phyloP scores from a whole-genome alignment of 2,888 invertebrate species.

The Cremastobaeus sp. region DNA sequence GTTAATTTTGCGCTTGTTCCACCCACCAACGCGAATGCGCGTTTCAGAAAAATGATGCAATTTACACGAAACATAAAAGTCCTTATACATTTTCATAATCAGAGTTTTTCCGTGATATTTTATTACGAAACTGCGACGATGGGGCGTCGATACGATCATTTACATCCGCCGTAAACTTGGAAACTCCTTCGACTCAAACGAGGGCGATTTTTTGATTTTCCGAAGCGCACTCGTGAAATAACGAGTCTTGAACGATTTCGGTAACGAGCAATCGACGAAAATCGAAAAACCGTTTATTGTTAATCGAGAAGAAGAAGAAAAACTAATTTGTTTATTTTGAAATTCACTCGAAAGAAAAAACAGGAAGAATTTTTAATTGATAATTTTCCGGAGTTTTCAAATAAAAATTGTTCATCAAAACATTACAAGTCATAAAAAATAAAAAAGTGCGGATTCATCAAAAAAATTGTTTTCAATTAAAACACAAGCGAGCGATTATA shows the following conservation, averaged over 20 bases:
- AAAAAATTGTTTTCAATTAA: slow-evolving; percentile 43
- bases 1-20: background rate
- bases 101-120: slow-evolving; percentile 35
- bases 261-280: no score
- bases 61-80: slow-evolving; percentile 27
- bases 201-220: no score
- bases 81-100: slow-evolving; percentile 39
- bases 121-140: slow-evolving; percentile 28
- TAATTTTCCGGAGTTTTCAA: no score
- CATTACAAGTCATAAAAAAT: background rate
- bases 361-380: no score
- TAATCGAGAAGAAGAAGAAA: slow-evolving; percentile 13
- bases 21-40: slow-evolving; percentile 7
- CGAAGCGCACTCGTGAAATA: no score
- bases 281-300: no score
- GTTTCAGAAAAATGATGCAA: slow-evolving; percentile 28
- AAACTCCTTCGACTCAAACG: no score
- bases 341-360: no score
- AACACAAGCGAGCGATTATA: slow-evolving; percentile 47
- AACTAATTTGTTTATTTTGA: no score
- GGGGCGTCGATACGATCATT: slow-evolving; percentile 17
- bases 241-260: no score
- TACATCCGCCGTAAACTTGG: no score
- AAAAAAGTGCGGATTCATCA: background rate
- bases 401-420: background rate